Evolutionary conservation across 2,113 vertebrate genomes (phyloP), one percentile per base, ranked within the genome.

Genomic region (Ancistrus triradiatus): DNA sequence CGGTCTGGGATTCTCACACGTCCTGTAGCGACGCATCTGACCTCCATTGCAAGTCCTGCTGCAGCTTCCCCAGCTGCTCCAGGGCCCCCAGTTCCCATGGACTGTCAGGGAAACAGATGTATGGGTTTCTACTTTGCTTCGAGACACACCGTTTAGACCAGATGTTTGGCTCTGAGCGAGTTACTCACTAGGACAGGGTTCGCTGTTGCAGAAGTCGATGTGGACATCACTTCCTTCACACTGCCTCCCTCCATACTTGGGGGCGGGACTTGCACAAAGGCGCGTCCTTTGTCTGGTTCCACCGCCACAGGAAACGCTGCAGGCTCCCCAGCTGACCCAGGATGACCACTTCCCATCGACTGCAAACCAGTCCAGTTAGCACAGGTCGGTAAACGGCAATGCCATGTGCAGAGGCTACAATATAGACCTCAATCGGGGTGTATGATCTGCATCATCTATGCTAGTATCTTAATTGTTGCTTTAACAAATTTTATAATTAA

Each of bases 341-440:
- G 61, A 21, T 0, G 91, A 81, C 95, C 95, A 99, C 67, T 90
- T 94, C 7, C 96, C 96, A 53, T 98, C 90, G 78, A 98, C 96
- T 99, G 71, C 15, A 35, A 52, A 17, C n/a, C 38, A 27, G 17
- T 10, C 1, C 8, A 11, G 27, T 21, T 51, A 3, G n/a, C n/a
- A n/a, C n/a, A n/a, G n/a, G n/a, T n/a, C n/a, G n/a, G n/a, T n/a
- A n/a, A n/a, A n/a, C n/a, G n/a, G n/a, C n/a, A n/a, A n/a, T n/a
- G n/a, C n/a, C n/a, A n/a, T n/a, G n/a, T n/a, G n/a, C n/a, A n/a
- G n/a, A n/a, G n/a, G n/a, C n/a, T n/a, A n/a, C n/a, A n/a, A n/a
- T n/a, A n/a, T n/a, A n/a, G n/a, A n/a, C n/a, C n/a, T n/a, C n/a
- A n/a, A n/a, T n/a, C n/a, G n/a, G n/a, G n/a, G n/a, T n/a, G n/a